Percentiles rank a stretch among this genome's conserved stretches.
These are phyloP conservation scores for Oncorhynchus mykiss DNA, from an alignment of 2,113 vertebrate genomes.

Conservation along the genomic window DNA sequence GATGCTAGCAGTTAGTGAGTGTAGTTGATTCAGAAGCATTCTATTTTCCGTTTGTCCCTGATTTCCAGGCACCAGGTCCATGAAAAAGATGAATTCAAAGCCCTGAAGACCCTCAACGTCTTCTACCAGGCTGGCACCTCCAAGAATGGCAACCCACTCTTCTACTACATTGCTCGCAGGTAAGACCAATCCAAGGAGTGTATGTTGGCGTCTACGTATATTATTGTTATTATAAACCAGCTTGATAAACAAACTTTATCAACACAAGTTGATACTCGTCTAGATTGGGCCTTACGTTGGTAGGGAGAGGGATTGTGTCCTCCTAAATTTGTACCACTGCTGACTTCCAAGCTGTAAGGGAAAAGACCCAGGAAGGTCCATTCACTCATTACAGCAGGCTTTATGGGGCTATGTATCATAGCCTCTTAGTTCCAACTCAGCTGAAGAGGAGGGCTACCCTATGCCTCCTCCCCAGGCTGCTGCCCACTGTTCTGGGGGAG, in stretches of 20 bases:
- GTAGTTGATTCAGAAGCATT: background rate
- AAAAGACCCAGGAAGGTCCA: background rate
- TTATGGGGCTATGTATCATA: background rate
- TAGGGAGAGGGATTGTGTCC: too few relatives aligned
- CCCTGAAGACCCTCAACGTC: constrained; percentile 96
- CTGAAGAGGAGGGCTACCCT: background rate
- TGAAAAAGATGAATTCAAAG: constrained; percentile 98
- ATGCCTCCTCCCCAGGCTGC: too few relatives aligned
- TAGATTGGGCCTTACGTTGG: too few relatives aligned
- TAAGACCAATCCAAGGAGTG: constrained; percentile 61
- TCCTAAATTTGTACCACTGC: too few relatives aligned
- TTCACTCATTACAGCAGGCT: too few relatives aligned
- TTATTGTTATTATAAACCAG: too few relatives aligned
- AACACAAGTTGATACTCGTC: too few relatives aligned
- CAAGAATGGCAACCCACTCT: constrained; percentile 94
- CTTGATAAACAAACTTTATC: too few relatives aligned
- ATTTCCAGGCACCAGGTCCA: constrained; percentile 92
- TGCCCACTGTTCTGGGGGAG: too few relatives aligned
- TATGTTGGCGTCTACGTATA: too few relatives aligned
- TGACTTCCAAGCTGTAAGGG: too few relatives aligned
- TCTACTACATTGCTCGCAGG: constrained; percentile 98
- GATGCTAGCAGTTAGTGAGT: background rate
- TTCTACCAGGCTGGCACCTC: constrained; percentile 99
- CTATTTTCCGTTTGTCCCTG: constrained; percentile 9
- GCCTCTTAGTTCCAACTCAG: constrained; percentile 20